Base-by-base conservation (phyloP, 1,140 invertebrate species). In the Pemphigus obesinymphae region DNA sequence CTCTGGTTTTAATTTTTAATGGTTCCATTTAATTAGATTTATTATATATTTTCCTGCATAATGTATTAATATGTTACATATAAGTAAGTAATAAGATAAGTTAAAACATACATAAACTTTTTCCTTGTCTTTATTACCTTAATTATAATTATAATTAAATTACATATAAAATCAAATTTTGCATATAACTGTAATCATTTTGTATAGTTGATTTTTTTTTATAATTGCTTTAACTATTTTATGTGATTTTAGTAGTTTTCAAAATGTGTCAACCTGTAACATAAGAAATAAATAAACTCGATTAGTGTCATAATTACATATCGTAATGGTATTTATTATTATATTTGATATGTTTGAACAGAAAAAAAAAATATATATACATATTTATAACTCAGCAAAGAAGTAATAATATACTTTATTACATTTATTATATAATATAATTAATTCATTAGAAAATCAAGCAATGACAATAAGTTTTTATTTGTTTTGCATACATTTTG, bases 221-320 rank as follows among this genome's bases (percentile, higher is more conserved):
- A 5, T 31, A 48, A 48, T 3, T 31, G 26, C 43, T 31, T 31
- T 0, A 72, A 29, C 26, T 20, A 29, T 26, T n/a, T 26, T 20
- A n/a, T 4, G 7, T 11, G 10, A 43, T 26, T 29, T 31, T 61
- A 80, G 23, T 80, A 80, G 75, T 80, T 80, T 43, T 80, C n/a
- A 17, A 80, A 80, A 80, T 80, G 75, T 40, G 75, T 80, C 34
- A 80, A 43, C 23, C 75, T 80, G 75, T 20, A 80, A 80, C 45
- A 80, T 34, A 50, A 82, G 0, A 37, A 75, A 76, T 20, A 82
- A 66, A 48, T 15, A 50, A 31, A 8, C 0, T 70, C 37, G 15
- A 23, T 72, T 17, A 31, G 8, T 45, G 23, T 72, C 17, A 48
- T 3, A 72, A 26, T 68, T 7, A 63, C 4, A 58, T 45, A 15